These are phyloP conservation scores for Pollicipes pollicipes DNA, from an alignment of 1,140 invertebrate genomes.

Conservation along the genomic window DNA sequence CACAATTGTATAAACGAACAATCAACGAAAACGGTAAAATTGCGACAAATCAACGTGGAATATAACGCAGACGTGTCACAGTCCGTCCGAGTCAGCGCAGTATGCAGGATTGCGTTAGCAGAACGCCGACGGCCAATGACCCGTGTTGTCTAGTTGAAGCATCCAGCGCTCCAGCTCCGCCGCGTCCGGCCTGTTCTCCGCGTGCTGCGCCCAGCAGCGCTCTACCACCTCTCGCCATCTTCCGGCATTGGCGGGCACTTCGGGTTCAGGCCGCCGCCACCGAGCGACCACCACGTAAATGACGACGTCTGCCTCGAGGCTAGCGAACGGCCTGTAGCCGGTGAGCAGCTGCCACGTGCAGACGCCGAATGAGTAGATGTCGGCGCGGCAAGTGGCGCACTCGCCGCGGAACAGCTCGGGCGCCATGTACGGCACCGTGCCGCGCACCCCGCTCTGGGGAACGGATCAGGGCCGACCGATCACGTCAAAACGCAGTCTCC, in stretches of 20 bases:
- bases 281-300: neutral
- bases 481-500: no score
- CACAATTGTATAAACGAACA: no score
- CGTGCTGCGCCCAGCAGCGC: neutral
- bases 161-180: neutral
- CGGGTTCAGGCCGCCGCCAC: neutral
- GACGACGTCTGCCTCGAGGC: neutral
- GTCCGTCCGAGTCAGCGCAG: no score
- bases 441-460: neutral
- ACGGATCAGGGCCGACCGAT: neutral
- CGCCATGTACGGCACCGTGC: conserved; percentile 3
- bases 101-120: no score
- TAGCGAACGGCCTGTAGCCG: neutral
- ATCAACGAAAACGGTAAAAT: neutral
- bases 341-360: neutral
- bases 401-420: conserved; percentile 4
- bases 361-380: neutral
- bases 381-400: neutral
- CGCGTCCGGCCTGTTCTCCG: neutral
- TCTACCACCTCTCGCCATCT: neutral
- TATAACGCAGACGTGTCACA: no score
- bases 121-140: neutral
- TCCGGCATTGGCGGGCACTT: neutral
- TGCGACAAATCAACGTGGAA: neutral
- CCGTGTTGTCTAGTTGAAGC: neutral